Base-by-base conservation (phyloP, 1,140 invertebrate species). In the Brachionus plicatilis region DNA sequence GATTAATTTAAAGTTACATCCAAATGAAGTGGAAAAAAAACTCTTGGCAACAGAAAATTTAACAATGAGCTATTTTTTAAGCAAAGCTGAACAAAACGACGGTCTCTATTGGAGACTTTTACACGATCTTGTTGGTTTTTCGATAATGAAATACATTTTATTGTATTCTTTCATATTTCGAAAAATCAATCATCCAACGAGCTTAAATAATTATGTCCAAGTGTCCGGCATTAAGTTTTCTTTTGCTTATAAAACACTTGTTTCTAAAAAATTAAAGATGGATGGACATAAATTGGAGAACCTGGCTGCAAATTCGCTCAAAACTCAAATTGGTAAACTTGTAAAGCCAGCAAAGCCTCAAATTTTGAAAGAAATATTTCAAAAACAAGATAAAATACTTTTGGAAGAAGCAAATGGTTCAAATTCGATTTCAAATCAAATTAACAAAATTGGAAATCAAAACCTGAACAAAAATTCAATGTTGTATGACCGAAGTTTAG, bases 61-160 rank as follows among this genome's bases (percentile, higher is more conserved):
- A 43, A 43, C 53, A 45, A 17, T 66, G 5, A 24, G 53, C 14
- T 82, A 82, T 65, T 82, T 82, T 68, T 29, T 82, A 9, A 82
- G 27, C 24, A 60, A 45, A 65, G 33, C 0, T 53, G 7, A 27
- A 29, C 8, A 53, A 6, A 45, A 65, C 20, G 79, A 82, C 20
- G 79, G 79, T 5, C 20, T 12, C n/a, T 37, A 45, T 68, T 82
- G 79, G 79, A 17, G 79, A 82, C 53, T 65, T 8, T 17, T 82
- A 3, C 65, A 65, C 53, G 79, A 82, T 9, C 5, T 82, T 2
- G 43, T 68, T 29, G 79, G 79, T 6, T 65, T 60, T 43, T 29
- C 24, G 1, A 82, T 82, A 12, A 82, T 82, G 79, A 82, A 82
- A 60, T 82, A 82, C 79, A 82, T 82, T n/a, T 65, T 60, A 14